Evolutionary conservation across 1,140 invertebrate species (phyloP), one percentile per base, ranked within the genome.

Genomic region (Drosophila mauritiana): DNA sequence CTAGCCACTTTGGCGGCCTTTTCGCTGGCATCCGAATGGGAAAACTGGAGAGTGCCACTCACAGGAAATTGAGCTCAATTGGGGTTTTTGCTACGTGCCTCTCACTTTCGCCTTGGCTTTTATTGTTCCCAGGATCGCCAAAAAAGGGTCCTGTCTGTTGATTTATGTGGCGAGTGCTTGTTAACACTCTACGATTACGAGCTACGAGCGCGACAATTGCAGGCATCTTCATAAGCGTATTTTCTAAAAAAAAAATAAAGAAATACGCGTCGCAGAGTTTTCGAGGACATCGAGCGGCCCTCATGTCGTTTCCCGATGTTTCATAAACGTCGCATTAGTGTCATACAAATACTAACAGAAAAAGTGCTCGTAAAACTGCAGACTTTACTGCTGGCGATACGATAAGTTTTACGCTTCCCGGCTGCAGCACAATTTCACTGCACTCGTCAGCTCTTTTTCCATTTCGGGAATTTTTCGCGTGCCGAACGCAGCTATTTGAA

Each of bases 271-370:
- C 36, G 58, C 22, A 65, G 64, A 65, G 46, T 67, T 51, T 17
- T 25, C 64, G 36, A 40, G 59, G 58, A 31, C 64, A 34, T 49
- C 1, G 55, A 20, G 31, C 48, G 55, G 17, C 49, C 17, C 57
- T 75, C 74, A 63, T 48, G 36, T 39, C 57, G 55, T 63, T 63
- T 83, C 36, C 67, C 58, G 72, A 77, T 79, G 53, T 89, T 89
- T 89, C 67, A 88, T 89, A 88, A 88, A 77, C 84, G 80, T 88
- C 84, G 80, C 72, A 88, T 88, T 88, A 88, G 79, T 89, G 83
- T 88, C 84, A 80, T 61, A 43, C 59, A 65, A 57, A 59, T 55
- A 42, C 46, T 43, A 84, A 70, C 51, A 62, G 57, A 83, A 70
- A 51, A 82, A 88, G 55, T 46, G 72, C 53, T 88, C 79, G 78